Base-by-base conservation (phyloP, 2,797 vertebrate species). In the Cirrhinus molitorella region DNA sequence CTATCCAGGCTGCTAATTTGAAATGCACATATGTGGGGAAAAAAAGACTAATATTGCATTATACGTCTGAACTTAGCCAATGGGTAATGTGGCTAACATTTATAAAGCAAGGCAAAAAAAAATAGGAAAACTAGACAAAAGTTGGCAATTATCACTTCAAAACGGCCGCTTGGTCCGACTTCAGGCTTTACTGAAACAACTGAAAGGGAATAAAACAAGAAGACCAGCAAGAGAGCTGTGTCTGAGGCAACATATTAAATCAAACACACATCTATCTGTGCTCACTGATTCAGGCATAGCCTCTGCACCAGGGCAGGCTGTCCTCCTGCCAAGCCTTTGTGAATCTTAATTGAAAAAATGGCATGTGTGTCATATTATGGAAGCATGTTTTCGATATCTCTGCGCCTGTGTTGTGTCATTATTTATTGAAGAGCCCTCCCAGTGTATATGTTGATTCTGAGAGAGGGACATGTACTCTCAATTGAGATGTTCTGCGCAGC, bases 61-160 rank as follows among this genome's bases (percentile, higher is more conserved):
- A 12, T 68, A 63, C 7, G 47, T 80, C 43, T 2, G 53, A 83
- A 83, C 88, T 57, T 80, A 81, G 80, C 88, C 90, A 90, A 85
- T 72, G 85, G 81, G 86, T 59, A 79, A n/a, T 25, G 47, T 21
- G 53, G 19, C 40, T 72, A 61, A 45, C 40, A 72, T 72, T 59
- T 28, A 43, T 72, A 70, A 68, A 31, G 31, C 31, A 9, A 19
- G 40, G 14, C 12, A 37, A 12, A 5, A 17, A 47, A 66, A 21
- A 7, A 25, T 4, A 9, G 37, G 13, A 17, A 51, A 85, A 81
- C 85, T 77, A 89, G 84, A 90, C 89, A 89, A 92, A 92, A 91
- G 88, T 89, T 89, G 91, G 89, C 90, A 93, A 93, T 93, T 94
- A 93, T 91, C 91, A 93, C 92, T 92, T 93, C 91, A 93, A 92